Percentiles rank a stretch among this genome's conserved stretches.
Conservation (phyloP, 2,113 vertebrate species). For the Siniperca knerii region DNA sequence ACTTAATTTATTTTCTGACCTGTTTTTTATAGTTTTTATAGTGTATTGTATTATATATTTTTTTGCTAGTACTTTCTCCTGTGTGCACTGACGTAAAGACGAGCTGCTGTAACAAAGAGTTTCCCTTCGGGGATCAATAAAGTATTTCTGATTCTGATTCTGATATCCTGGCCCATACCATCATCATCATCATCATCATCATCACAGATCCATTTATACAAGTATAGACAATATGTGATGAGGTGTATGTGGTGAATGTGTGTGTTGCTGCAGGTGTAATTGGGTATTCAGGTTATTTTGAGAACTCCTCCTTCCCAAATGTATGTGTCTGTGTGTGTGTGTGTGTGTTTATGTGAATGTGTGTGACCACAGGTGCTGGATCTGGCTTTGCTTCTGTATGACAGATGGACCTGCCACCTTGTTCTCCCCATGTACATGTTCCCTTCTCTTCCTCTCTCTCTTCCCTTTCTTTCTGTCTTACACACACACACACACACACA, state of each 20-base stretch:
- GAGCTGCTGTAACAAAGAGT: no score
- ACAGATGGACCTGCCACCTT: constrained; percentile 80
- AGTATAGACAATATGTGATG: constrained; percentile 7
- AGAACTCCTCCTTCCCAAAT: constrained; percentile 49
- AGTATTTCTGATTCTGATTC: no score
- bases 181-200: constrained; percentile 1
- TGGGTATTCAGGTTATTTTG: constrained; percentile 68
- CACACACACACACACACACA: not conserved
- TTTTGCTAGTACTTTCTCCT: no score
- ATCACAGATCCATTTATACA: constrained; percentile 4
- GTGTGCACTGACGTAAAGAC: no score
- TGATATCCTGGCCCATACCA: not conserved
- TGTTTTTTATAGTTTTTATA: no score
- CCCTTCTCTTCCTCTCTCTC: constrained; percentile 51
- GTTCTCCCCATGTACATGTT: constrained; percentile 73
- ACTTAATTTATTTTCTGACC: no score
- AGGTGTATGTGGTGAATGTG: not conserved
- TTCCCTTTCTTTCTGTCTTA: not conserved
- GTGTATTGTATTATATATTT: no score
- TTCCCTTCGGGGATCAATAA: no score
- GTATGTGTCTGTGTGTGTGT: not conserved
- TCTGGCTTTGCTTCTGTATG: constrained; percentile 69
- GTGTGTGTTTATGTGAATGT: constrained; percentile 6
- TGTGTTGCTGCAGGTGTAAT: constrained; percentile 26
- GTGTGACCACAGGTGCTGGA: constrained; percentile 66